A percentile compares a stretch with the other conserved stretches of the same genome.
These are phyloP conservation scores for Drosophila mayaguana DNA, from an alignment of 2,888 invertebrate species.

Conservation along the genomic window DNA sequence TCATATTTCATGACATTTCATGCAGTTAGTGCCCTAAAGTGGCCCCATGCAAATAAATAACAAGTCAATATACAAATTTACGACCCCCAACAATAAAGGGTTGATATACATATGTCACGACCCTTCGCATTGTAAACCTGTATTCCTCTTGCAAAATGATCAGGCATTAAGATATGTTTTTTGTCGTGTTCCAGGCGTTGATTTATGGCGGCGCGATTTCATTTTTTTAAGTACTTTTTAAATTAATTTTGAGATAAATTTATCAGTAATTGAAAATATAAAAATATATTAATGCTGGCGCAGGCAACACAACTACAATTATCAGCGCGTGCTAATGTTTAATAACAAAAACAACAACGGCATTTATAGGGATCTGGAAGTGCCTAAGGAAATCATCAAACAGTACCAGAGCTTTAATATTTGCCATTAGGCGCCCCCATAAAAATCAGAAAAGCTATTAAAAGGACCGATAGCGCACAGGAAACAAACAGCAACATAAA, in stretches of 20 bases:
- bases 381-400: constrained; percentile 43
- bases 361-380: constrained; percentile 25
- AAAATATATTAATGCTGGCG: constrained; percentile 33
- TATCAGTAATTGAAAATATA: constrained; percentile 36
- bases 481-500: constrained; percentile 4
- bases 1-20: constrained; percentile 56
- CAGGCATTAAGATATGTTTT: not conserved
- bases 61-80: constrained; percentile 69
- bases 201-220: constrained; percentile 15
- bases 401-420: constrained; percentile 35
- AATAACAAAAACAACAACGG: constrained; percentile 1
- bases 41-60: constrained; percentile 73
- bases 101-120: not conserved
- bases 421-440: constrained; percentile 50
- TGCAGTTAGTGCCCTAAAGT: constrained; percentile 46
- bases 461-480: constrained; percentile 43
- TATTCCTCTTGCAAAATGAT: constrained; percentile 8
- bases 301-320: constrained; percentile 29
- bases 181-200: not conserved
- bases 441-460: constrained; percentile 51
- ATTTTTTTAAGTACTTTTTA: constrained; percentile 3
- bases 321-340: constrained; percentile 39
- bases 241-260: constrained; percentile 32
- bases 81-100: constrained; percentile 18
- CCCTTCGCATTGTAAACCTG: constrained; percentile 1